Base-by-base conservation (phyloP, 2,797 vertebrate species). In the Gila robusta region DNA sequence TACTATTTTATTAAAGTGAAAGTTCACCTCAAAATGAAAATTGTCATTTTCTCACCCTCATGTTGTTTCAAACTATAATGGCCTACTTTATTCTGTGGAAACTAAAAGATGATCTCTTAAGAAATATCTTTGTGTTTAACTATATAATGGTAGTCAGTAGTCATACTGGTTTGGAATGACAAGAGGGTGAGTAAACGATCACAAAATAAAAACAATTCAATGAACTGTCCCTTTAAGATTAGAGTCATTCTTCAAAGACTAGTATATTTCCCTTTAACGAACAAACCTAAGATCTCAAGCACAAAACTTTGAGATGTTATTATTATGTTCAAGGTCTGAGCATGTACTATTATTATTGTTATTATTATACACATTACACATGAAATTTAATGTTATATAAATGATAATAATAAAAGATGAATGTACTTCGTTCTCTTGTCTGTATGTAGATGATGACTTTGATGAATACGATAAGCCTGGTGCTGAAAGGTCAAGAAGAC, bases 391-490 rank as follows among this genome's bases (percentile, higher is more conserved):
- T 79, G 19, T 64, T 23, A 47, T 12, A 7, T 47, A 6, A 10
- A 3, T 66, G 14, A 32, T 66, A 6, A 59, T 21, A 52, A 66
- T 59, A 2, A 54, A 26, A 26, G 26, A 67, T 12, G 44, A 28
- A 49, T 47, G 19, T 59, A 10, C 10, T 16, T 56, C 1, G 3
- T 35, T 32, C 28, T n/a, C 0, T 39, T 81, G 4, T 82, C 12
- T 70, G 5, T 2, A 0, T 91, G 44, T 94, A 99, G 98, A 98
- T 93, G 97, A 97, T 90, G 97, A 97, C 92, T 99, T 99, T 93
- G 97, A 97, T 93, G 96, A 98, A 85, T 98, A 98, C 93, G 97
- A 99, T 93, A 99, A 99, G 92, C 98, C 98, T 19, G 98, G 98
- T 86, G 97, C 98, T 11, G 98, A 99, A 93, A 96, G 98, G 59